Evolutionary conservation across 2,888 invertebrate genomes (phyloP).

Genomic region (Stenodera caucasica): DNA sequence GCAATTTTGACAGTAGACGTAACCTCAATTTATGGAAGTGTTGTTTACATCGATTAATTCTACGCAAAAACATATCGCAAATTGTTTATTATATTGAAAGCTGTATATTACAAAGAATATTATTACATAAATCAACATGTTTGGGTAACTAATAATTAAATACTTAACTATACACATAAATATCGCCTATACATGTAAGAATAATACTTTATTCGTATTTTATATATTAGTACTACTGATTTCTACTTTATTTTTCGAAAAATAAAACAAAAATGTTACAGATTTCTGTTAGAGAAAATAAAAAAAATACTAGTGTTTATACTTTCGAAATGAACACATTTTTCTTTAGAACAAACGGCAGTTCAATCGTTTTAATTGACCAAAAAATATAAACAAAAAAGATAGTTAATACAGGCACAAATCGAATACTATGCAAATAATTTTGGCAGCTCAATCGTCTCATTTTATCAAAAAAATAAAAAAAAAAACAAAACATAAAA

Average conservation of each 20-base stretch:
- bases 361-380: not conserved
- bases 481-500: conserved; percentile 19
- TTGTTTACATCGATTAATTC: not conserved
- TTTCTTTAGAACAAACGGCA: conserved; percentile 9
- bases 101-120: conserved; percentile 40
- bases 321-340: conserved; percentile 19
- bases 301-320: not conserved
- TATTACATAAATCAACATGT: conserved; percentile 32
- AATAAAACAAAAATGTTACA: conserved; percentile 9
- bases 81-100: conserved; percentile 32
- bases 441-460: conserved; percentile 26
- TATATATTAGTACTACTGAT: conserved; percentile 15
- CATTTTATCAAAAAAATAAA: conserved; percentile 13
- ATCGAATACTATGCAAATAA: not conserved
- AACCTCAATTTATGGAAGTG: no score
- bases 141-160: conserved; percentile 45
- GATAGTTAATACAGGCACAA: conserved; percentile 11
- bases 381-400: no score
- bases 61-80: conserved; percentile 20
- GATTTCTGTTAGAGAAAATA: not conserved
- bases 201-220: conserved; percentile 22
- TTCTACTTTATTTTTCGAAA: conserved; percentile 32
- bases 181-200: conserved; percentile 27
- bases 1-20: no score
- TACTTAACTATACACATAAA: conserved; percentile 40